phyloP scores from a whole-genome alignment of 2,113 vertebrate genomes.

The Dasyprocta punctata region DNA sequence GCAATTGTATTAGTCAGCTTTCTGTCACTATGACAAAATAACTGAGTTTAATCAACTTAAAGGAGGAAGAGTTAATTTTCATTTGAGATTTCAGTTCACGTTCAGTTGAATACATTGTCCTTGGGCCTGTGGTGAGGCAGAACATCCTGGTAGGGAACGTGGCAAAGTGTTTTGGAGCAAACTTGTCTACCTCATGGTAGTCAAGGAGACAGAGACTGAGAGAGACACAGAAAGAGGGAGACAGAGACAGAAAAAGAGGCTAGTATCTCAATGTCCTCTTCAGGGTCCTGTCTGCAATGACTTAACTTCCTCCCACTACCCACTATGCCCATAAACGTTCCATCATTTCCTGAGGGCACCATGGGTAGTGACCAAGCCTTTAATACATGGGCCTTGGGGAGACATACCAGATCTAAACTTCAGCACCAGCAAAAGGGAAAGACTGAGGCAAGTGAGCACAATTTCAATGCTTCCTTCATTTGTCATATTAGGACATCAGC shows the following conservation, averaged over 20 bases:
- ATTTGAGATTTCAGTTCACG: not conserved
- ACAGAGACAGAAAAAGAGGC: not conserved
- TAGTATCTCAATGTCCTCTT: not conserved
- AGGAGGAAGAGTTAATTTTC: not conserved
- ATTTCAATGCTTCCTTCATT: fast-evolving
- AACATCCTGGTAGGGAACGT: not conserved
- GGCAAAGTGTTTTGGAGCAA: not conserved
- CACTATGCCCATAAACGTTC: not conserved
- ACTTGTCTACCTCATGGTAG: not conserved
- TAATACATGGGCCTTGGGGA: fast-evolving
- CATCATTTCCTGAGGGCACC: fast-evolving
- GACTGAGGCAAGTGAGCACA: not conserved
- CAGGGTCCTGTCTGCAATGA: not conserved
- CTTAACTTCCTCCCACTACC: not conserved
- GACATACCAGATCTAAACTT: not conserved
- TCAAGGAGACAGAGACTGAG: not conserved
- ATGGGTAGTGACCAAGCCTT: not conserved
- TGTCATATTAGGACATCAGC: fast-evolving
- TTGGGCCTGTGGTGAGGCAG: too few relatives aligned
- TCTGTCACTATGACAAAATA: not conserved
- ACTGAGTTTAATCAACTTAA: not conserved
- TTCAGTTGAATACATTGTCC: not conserved
- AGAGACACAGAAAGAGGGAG: not conserved
- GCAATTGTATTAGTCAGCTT: too few relatives aligned
- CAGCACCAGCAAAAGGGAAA: too few relatives aligned